Base-by-base conservation (phyloP, 1,140 invertebrate genomes). In the Callitettix versicolor region DNA sequence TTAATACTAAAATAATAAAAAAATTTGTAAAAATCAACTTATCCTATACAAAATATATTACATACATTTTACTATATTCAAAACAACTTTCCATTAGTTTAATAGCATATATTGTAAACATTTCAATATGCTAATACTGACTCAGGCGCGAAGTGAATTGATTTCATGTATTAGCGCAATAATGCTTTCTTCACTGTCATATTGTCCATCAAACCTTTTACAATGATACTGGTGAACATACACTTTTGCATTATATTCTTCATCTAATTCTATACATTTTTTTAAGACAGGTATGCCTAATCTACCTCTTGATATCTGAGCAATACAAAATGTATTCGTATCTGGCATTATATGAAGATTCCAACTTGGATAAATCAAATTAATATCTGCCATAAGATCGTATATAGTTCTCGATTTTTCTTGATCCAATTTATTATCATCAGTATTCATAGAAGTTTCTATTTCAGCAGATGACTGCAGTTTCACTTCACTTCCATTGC, bases 241-340 rank as follows among this genome's bases (percentile, higher is more conserved):
- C 2, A 60, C 55, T 60, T 60, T 60, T 9, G 55, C 58, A 49
- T 52, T 53, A 33, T 57, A 60, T 15, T 2, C 21, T 48, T 60
- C 42, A 50, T 60, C 55, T 18, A 60, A 47, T 54, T 60, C 58
- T 20, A 60, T 60, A 47, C 54, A 55, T 48, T 57, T 60, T 21
- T 60, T 60, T n/a, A 60, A 43, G 6, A 40, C 52, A 6, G 58
- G 58, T 26, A 60, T 47, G 1, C 58, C 58, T 26, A 53, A 47
- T 6, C 55, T 24, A 18, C 58, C 58, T 17, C 56, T 26, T 9
- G 49, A 47, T 12, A 60, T 50, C 54, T 60, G 58, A 1, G 58
- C 58, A 26, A 60, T 57, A 22, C 58, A 60, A 48, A 60, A 57
- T 17, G 48, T 34, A 20, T 57, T 60, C 11, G 55, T 47, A 21